These are phyloP conservation scores for Drosophila mulleri DNA, from an alignment of 2,888 invertebrate species.

Conservation along the genomic window DNA sequence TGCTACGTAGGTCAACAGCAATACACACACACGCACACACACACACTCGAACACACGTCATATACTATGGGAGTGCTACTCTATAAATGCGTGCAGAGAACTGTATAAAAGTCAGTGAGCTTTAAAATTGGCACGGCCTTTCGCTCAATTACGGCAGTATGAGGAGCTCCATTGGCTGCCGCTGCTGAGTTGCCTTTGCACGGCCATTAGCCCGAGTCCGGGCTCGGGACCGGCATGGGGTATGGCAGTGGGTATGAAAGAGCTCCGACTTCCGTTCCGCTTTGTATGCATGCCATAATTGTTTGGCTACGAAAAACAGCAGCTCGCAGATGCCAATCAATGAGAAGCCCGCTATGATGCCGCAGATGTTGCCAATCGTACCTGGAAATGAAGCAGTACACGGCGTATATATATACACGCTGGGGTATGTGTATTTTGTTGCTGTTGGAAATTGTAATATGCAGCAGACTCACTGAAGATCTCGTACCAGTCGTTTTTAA, in stretches of 20 bases:
- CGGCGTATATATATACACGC: slow-evolving; percentile 3
- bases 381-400: slow-evolving; percentile 85
- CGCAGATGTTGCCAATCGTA: slow-evolving; percentile 88
- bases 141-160: slow-evolving; percentile 78
- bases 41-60: slow-evolving; percentile 8
- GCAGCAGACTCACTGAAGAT: slow-evolving; percentile 86
- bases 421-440: slow-evolving; percentile 7
- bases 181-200: slow-evolving; percentile 50
- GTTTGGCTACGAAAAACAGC: slow-evolving; percentile 87
- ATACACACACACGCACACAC: slow-evolving; percentile 20
- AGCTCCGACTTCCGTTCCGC: slow-evolving; percentile 63
- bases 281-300: slow-evolving; percentile 81
- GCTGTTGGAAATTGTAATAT: slow-evolving; percentile 46
- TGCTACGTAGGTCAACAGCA: slow-evolving; percentile 60
- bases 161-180: slow-evolving; percentile 63
- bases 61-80: slow-evolving; percentile 1
- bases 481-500: slow-evolving; percentile 87
- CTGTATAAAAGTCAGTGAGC: slow-evolving; percentile 77
- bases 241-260: slow-evolving; percentile 29
- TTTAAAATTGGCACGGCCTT: slow-evolving; percentile 73
- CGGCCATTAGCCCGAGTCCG: slow-evolving; percentile 57
- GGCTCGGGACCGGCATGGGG: slow-evolving; percentile 21
- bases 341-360: slow-evolving; percentile 88
- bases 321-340: slow-evolving; percentile 87
- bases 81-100: slow-evolving; percentile 41